A percentile compares a stretch with the other conserved stretches of the same genome.
phyloP scores from a whole-genome alignment of 2,113 vertebrate genomes.

The Acanthisitta chloris region DNA sequence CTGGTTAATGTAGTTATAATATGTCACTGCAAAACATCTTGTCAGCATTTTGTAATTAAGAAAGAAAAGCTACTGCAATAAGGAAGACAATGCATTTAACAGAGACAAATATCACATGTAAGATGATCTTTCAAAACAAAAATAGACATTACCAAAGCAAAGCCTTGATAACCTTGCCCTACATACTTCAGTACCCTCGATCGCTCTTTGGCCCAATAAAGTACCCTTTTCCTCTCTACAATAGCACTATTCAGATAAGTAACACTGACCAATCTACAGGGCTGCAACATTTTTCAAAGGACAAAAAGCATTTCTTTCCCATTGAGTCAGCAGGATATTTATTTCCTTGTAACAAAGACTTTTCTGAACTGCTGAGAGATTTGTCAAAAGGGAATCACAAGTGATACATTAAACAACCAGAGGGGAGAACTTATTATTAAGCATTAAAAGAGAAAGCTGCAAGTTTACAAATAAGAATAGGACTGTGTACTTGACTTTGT shows the following conservation, averaged over 20 bases:
- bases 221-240: conserved; percentile 29
- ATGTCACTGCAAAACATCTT: conserved; percentile 48
- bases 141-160: conserved; percentile 13
- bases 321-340: conserved; percentile 54
- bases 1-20: conserved; percentile 60
- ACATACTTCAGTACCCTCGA: conserved; percentile 32
- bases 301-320: conserved; percentile 27
- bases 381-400: conserved; percentile 56
- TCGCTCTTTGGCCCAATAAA: conserved; percentile 48
- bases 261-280: conserved; percentile 43
- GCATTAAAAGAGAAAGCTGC: conserved; percentile 36
- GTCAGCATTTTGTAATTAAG: conserved; percentile 57
- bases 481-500: conserved; percentile 22
- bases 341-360: conserved; percentile 46
- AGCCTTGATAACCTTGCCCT: conserved; percentile 49
- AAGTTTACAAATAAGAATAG: conserved; percentile 51
- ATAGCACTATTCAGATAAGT: conserved; percentile 42
- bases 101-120: conserved; percentile 5
- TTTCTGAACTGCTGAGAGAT: conserved; percentile 53
- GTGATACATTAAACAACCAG: conserved; percentile 51
- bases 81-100: conserved; percentile 29
- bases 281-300: conserved; percentile 43
- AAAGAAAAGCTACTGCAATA: conserved; percentile 46
- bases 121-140: conserved; percentile 41
- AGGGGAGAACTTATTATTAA: conserved; percentile 45